Percentiles rank a stretch among this genome's conserved stretches.
Conservation (phyloP, 2,888 invertebrate species). For the Sphaerophoria taeniata region DNA sequence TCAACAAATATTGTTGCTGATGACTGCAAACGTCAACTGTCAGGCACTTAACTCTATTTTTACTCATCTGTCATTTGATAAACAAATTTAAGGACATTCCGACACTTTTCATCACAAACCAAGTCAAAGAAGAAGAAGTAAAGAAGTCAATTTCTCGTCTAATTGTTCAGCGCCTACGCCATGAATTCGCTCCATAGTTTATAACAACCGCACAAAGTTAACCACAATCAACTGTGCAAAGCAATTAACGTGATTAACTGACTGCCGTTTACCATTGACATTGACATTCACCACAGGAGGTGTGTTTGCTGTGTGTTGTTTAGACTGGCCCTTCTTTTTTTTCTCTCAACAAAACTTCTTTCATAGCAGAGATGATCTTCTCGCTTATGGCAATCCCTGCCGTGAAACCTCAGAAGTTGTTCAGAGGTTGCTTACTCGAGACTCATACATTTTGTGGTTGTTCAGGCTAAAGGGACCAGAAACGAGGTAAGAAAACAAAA, state of each 20-base stretch:
- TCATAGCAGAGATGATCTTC: conserved; percentile 10
- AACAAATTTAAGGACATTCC: background rate
- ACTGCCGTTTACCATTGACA: conserved; percentile 69
- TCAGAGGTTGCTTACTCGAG: too few species aligned
- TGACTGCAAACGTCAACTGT: background rate
- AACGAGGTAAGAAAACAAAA: conserved; percentile 50
- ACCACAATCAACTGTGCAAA: conserved; percentile 61
- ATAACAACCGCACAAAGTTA: conserved; percentile 6
- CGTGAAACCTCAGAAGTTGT: conserved; percentile 2
- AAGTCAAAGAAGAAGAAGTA: background rate
- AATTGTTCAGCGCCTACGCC: conserved; percentile 33
- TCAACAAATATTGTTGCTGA: background rate
- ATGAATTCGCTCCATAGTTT: background rate
- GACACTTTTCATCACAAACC: background rate
- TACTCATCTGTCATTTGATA: background rate
- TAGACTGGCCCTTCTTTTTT: conserved; percentile 10
- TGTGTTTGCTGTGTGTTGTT: conserved; percentile 22
- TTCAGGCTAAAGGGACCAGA: background rate
- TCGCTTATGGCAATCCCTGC: background rate
- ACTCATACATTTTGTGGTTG: too few species aligned
- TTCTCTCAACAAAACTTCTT: conserved; percentile 13
- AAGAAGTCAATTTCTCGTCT: background rate
- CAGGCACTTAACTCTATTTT: background rate
- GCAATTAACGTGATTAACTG: conserved; percentile 73
- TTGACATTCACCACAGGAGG: conserved; percentile 70